A percentile compares a stretch with the other conserved stretches of the same genome.
Evolutionary conservation across 1,140 invertebrate genomes (phyloP).

Genomic region (Sycophaga agraensis): DNA sequence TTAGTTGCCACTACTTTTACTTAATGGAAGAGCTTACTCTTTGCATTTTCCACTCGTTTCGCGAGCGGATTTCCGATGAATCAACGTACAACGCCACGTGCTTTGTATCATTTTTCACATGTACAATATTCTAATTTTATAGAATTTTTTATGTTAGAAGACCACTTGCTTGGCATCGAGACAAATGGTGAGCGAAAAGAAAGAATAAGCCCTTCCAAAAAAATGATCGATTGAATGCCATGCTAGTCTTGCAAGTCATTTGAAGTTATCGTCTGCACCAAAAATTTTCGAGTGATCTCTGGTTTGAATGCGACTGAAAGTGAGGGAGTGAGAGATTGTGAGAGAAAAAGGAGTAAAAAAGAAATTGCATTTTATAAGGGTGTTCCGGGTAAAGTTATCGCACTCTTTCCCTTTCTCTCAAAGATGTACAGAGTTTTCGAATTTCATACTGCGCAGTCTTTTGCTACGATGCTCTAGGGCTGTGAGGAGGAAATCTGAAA

Average conservation of each 20-base stretch:
- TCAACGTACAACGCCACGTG: too few species aligned
- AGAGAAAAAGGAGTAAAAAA: background rate
- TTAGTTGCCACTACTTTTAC: conserved; percentile 7
- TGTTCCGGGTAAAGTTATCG: too few species aligned
- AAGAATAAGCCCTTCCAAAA: background rate
- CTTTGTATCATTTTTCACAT: too few species aligned
- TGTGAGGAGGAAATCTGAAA: too few species aligned
- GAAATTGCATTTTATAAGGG: conserved; percentile 20
- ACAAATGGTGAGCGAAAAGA: too few species aligned
- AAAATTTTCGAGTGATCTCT: conserved; percentile 18
- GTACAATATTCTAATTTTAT: too few species aligned
- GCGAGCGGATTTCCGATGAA: background rate
- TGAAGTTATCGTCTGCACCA: conserved; percentile 9
- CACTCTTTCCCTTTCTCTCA: too few species aligned
- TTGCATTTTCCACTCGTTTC: background rate
- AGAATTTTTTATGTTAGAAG: too few species aligned
- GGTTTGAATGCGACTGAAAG: conserved; percentile 2
- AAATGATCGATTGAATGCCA: conserved; percentile 10
- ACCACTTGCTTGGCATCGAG: too few species aligned
- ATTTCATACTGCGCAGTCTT: too few species aligned
- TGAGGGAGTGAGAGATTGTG: background rate
- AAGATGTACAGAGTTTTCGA: too few species aligned
- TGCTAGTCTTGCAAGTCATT: conserved; percentile 20
- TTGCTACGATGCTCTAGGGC: too few species aligned
- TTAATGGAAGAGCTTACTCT: conserved; percentile 8